phyloP scores from a whole-genome alignment of 2,888 invertebrate genomes.

The Noctua janthina region DNA sequence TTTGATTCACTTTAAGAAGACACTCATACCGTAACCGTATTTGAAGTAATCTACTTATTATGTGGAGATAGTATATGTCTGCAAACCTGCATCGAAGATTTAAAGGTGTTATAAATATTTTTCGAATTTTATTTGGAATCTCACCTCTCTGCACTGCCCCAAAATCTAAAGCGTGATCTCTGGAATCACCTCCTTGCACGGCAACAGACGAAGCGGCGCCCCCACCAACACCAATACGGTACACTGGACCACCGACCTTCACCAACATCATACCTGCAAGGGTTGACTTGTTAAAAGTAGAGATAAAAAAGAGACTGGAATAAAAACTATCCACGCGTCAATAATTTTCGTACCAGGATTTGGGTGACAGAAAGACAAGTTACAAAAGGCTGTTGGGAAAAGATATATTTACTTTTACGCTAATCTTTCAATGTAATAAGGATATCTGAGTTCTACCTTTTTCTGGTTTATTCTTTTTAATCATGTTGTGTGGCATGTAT shows the following conservation, averaged over 20 bases:
- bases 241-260: slow-evolving; percentile 99
- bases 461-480: slow-evolving; percentile 93
- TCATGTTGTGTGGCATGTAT: slow-evolving; percentile 95
- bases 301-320: background rate
- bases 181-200: slow-evolving; percentile 94
- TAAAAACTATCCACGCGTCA: background rate
- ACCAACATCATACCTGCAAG: slow-evolving; percentile 95
- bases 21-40: background rate
- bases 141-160: slow-evolving; percentile 97
- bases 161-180: slow-evolving; percentile 96
- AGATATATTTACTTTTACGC: background rate
- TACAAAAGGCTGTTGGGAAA: background rate
- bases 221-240: slow-evolving; percentile 99
- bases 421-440: background rate
- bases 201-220: slow-evolving; percentile 99
- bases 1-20: background rate
- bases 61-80: background rate
- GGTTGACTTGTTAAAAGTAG: background rate
- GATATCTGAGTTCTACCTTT: slow-evolving; percentile 87
- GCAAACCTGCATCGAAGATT: background rate
- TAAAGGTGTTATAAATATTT: background rate
- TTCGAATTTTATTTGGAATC: background rate
- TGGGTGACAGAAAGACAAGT: background rate
- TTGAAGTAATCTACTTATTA: background rate
- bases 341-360: background rate